Conservation (phyloP, 2,113 vertebrate genomes). For the Mionectes macconnelli region DNA sequence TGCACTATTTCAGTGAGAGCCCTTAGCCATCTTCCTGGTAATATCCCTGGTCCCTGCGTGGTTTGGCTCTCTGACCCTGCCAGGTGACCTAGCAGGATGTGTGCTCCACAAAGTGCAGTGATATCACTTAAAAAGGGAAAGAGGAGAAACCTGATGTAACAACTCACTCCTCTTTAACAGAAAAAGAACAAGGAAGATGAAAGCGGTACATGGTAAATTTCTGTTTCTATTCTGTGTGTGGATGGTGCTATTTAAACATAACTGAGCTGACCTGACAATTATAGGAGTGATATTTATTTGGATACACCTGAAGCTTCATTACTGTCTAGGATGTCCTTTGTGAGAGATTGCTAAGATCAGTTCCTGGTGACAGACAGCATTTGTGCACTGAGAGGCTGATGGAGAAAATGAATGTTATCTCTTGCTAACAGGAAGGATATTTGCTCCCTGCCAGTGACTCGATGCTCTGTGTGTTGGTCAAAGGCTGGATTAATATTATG, state of each 20-base stretch:
- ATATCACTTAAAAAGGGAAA: neutral
- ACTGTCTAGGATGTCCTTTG: neutral
- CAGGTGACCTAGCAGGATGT: neutral
- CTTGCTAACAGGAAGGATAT: neutral
- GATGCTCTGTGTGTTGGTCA: neutral
- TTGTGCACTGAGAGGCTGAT: neutral
- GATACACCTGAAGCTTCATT: neutral
- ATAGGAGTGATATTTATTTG: neutral
- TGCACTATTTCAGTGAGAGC: neutral
- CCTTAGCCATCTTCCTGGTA: neutral
- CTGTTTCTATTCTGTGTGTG: neutral
- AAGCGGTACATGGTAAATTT: neutral
- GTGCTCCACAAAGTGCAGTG: neutral
- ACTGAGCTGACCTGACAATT: neutral
- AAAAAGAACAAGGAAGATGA: neutral
- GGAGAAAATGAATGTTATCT: conserved; percentile 19
- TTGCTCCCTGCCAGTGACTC: neutral
- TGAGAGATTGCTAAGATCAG: neutral
- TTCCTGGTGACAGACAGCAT: neutral
- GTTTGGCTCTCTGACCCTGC: neutral
- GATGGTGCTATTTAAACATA: neutral
- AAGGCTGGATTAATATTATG: neutral
- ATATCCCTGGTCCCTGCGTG: neutral
- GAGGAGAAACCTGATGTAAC: neutral
- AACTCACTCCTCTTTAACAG: neutral